A percentile compares a stretch with the other conserved stretches of the same genome.
phyloP scores from a whole-genome alignment of 2,888 invertebrate species.

The Melanophora roralis region DNA sequence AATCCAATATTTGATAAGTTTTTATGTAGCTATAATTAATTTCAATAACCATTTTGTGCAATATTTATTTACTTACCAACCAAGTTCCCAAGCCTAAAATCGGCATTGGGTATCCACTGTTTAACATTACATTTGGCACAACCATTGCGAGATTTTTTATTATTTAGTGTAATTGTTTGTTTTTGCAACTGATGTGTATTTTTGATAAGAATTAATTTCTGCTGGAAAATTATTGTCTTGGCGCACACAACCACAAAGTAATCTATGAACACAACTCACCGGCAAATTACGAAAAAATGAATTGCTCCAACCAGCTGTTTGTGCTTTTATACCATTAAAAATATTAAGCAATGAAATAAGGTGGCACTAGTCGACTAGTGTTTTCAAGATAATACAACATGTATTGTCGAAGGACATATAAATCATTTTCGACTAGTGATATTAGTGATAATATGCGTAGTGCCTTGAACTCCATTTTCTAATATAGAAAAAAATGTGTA shows the following conservation, averaged over 20 bases:
- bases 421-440: too few relatives aligned
- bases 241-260: neutral
- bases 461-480: too few relatives aligned
- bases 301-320: slow-evolving; percentile 18
- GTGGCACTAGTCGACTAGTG: too few relatives aligned
- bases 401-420: too few relatives aligned
- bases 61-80: slow-evolving; percentile 80
- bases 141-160: slow-evolving; percentile 62
- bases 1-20: too few relatives aligned
- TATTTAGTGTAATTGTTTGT: slow-evolving; percentile 3
- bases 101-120: slow-evolving; percentile 82
- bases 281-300: slow-evolving; percentile 14
- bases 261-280: too few relatives aligned
- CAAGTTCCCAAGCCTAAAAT: slow-evolving; percentile 88
- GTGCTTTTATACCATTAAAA: slow-evolving; percentile 33
- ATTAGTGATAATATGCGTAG: too few relatives aligned
- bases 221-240: neutral
- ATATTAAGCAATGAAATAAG: neutral
- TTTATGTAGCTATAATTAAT: too few relatives aligned
- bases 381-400: too few relatives aligned
- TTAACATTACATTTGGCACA: slow-evolving; percentile 80
- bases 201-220: slow-evolving; percentile 4
- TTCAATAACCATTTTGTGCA: neutral
- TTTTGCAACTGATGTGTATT: neutral
- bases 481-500: too few relatives aligned